Percentiles rank a stretch among this genome's conserved stretches.
phyloP scores from a whole-genome alignment of 2,113 vertebrate genomes.

The Gymnobelideus leadbeateri region DNA sequence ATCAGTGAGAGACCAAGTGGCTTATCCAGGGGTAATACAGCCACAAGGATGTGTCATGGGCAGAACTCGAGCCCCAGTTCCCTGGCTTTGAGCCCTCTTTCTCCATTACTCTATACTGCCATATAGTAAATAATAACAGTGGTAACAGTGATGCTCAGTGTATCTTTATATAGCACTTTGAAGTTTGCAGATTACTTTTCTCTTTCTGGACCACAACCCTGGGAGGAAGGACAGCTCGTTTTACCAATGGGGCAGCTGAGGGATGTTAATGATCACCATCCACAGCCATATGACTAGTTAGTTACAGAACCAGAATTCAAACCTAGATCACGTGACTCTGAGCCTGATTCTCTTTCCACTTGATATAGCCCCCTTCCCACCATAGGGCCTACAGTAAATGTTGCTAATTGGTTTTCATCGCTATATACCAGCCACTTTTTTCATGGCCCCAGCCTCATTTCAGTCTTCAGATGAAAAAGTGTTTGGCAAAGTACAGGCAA shows the following conservation, averaged over 20 bases:
- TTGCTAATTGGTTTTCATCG: neutral
- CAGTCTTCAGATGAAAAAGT: conserved; percentile 48
- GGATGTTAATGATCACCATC: neutral
- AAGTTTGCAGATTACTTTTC: neutral
- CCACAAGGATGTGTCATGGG: neutral
- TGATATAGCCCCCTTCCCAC: neutral
- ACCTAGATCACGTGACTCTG: neutral
- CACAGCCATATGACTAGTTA: neutral
- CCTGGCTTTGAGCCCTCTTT: neutral
- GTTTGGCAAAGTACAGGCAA: conserved; percentile 46
- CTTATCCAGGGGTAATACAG: neutral
- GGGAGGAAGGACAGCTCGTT: neutral
- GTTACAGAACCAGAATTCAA: neutral
- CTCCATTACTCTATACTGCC: neutral
- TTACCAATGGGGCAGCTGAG: neutral
- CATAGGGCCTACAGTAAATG: conserved; percentile 27
- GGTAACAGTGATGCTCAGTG: neutral
- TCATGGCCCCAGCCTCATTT: conserved; percentile 41
- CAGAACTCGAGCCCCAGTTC: neutral
- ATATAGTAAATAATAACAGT: neutral
- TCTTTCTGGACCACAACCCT: neutral
- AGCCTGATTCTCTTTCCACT: neutral
- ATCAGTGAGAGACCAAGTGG: neutral
- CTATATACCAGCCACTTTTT: neutral
- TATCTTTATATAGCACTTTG: neutral